phyloP scores from a whole-genome alignment of 2,888 invertebrate species.

The Prosapia bicincta region DNA sequence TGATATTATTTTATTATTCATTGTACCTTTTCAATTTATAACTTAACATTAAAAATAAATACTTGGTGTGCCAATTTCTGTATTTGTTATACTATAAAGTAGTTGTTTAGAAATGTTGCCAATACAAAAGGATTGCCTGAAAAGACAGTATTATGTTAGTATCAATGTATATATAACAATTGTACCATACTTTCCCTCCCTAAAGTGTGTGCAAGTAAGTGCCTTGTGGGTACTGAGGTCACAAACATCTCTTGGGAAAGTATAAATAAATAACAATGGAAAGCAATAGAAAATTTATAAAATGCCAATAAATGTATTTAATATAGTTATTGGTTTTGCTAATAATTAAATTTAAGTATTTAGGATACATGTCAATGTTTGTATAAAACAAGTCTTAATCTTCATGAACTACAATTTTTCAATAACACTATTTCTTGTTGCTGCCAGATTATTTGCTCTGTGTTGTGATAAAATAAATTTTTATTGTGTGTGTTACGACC shows the following conservation, averaged over 20 bases:
- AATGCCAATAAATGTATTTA: slow-evolving; percentile 19
- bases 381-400: slow-evolving; percentile 28
- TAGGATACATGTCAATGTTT: slow-evolving; percentile 30
- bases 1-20: not conserved
- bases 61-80: slow-evolving; percentile 24
- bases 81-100: slow-evolving; percentile 27
- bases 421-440: slow-evolving; percentile 30
- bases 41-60: not conserved
- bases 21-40: not conserved
- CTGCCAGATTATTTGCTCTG: slow-evolving; percentile 31
- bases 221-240: slow-evolving; percentile 24
- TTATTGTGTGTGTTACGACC: slow-evolving; percentile 22
- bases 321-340: slow-evolving; percentile 27
- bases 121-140: slow-evolving; percentile 12
- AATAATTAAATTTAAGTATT: slow-evolving; percentile 27
- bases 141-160: slow-evolving; percentile 28
- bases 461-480: slow-evolving; percentile 31
- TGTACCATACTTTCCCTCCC: slow-evolving; percentile 4
- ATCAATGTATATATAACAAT: slow-evolving; percentile 15
- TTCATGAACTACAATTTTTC: slow-evolving; percentile 22
- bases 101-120: slow-evolving; percentile 9
- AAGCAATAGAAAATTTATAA: slow-evolving; percentile 31
- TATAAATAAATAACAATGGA: slow-evolving; percentile 29
- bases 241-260: slow-evolving; percentile 27
- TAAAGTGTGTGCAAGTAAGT: slow-evolving; percentile 25